These are phyloP conservation scores for Botia kubotai DNA, from an alignment of 2,797 vertebrate genomes.

Conservation along the genomic window DNA sequence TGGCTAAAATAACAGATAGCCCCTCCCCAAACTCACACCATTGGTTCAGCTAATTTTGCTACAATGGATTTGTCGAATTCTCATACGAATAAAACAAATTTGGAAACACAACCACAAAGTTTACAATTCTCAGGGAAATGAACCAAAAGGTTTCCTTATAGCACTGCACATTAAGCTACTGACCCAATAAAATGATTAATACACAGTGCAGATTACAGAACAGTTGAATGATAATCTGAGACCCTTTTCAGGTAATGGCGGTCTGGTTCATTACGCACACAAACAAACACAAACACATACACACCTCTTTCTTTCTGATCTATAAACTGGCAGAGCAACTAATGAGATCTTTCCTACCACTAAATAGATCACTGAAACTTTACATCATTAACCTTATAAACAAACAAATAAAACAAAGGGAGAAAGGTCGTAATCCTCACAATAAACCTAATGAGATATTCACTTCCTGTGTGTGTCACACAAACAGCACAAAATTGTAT, in stretches of 20 bases:
- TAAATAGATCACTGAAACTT: constrained; percentile 14
- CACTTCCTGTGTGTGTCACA: not conserved
- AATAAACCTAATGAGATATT: constrained; percentile 3
- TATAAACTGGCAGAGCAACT: constrained; percentile 28
- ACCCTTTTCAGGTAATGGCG: not conserved
- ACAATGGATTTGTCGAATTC: no score
- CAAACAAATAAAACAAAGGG: constrained; percentile 25
- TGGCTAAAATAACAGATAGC: not conserved
- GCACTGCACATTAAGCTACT: no score
- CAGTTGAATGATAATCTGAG: not conserved
- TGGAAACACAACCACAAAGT: not conserved
- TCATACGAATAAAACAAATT: no score
- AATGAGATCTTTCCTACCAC: constrained; percentile 33
- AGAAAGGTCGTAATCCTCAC: not conserved
- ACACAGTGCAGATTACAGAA: not conserved
- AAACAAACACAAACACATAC: not conserved
- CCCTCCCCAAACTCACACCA: no score
- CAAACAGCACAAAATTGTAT: not conserved
- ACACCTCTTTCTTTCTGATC: constrained; percentile 14
- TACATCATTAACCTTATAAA: constrained; percentile 32
- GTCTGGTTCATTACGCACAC: not conserved
- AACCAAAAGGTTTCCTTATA: no score
- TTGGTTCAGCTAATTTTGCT: no score
- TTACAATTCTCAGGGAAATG: not conserved
- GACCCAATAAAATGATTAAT: not conserved